Conservation (phyloP, 30 jellyfish, hydroid and myxozoan species). For the Aurelia sp. region DNA sequence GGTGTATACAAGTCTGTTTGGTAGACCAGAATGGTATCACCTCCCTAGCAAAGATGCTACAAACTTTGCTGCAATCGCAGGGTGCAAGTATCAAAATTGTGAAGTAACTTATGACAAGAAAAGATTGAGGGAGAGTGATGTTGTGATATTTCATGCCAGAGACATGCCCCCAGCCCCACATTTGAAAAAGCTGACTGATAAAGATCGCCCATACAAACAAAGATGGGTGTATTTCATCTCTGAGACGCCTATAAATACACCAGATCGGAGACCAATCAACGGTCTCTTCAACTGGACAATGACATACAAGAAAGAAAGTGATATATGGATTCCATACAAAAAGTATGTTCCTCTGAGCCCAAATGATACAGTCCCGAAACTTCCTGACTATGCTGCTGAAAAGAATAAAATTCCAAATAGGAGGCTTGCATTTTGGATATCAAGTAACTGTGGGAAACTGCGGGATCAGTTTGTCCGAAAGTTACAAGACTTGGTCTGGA, state of each 20-base stretch:
- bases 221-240: constrained; percentile 93
- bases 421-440: constrained; percentile 45
- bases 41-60: constrained; percentile 50
- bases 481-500: constrained; percentile 24
- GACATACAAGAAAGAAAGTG: constrained; percentile 75
- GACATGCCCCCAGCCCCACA: constrained; percentile 73
- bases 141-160: constrained; percentile 90
- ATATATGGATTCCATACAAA: constrained; percentile 53
- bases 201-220: constrained; percentile 57
- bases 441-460: constrained; percentile 52
- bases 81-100: constrained; percentile 75
- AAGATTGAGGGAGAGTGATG: constrained; percentile 74
- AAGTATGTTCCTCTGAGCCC: background rate
- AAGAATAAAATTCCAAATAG: constrained; percentile 36
- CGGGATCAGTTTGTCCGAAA: constrained; percentile 41
- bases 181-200: constrained; percentile 9
- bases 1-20: constrained; percentile 77
- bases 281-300: constrained; percentile 89
- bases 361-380: background rate
- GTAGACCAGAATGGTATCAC: constrained; percentile 74
- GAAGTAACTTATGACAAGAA: constrained; percentile 76
- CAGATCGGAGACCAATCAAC: constrained; percentile 55
- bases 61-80: constrained; percentile 18
- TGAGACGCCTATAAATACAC: constrained; percentile 88
- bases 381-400: constrained; percentile 43